These are phyloP conservation scores for Trachymyrmex septentrionalis DNA, from an alignment of 1,140 invertebrate species.

Conservation along the genomic window DNA sequence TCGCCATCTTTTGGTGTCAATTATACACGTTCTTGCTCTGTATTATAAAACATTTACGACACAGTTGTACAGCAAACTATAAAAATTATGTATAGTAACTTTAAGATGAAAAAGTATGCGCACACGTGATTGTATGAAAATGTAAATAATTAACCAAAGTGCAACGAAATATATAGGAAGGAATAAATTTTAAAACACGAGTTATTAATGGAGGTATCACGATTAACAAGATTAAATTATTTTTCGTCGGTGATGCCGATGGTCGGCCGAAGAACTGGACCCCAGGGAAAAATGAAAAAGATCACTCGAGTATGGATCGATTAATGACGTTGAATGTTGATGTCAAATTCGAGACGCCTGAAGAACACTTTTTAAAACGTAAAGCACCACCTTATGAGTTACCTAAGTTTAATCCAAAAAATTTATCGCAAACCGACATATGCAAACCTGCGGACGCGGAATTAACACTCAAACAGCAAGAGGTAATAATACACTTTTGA, in stretches of 20 bases:
- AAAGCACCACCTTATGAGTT: constrained; percentile 87
- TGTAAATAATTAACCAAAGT: no score
- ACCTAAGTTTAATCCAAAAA: constrained; percentile 93
- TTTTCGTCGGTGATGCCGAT: constrained; percentile 98
- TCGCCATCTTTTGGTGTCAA: no score
- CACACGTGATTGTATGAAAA: no score
- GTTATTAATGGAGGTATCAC: constrained; percentile 91
- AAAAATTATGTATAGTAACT: no score
- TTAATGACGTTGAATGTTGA: constrained; percentile 96
- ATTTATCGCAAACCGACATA: constrained; percentile 75
- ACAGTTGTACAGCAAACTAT: no score
- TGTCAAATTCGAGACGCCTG: constrained; percentile 96
- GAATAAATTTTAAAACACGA: no score
- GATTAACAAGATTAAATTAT: constrained; percentile 90
- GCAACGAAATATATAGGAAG: no score
- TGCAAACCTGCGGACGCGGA: constrained; percentile 87
- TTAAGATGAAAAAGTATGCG: no score
- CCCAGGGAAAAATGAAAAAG: constrained; percentile 94
- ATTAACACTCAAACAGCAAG: constrained; percentile 87
- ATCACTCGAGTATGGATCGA: constrained; percentile 96
- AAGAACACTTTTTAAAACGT: constrained; percentile 95
- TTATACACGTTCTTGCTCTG: no score
- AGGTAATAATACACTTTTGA: constrained; percentile 85
- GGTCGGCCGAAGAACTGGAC: constrained; percentile 92
- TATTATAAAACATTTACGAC: no score